phyloP scores from a whole-genome alignment of 2,888 invertebrate species.

The Hydropsyche betteni region DNA sequence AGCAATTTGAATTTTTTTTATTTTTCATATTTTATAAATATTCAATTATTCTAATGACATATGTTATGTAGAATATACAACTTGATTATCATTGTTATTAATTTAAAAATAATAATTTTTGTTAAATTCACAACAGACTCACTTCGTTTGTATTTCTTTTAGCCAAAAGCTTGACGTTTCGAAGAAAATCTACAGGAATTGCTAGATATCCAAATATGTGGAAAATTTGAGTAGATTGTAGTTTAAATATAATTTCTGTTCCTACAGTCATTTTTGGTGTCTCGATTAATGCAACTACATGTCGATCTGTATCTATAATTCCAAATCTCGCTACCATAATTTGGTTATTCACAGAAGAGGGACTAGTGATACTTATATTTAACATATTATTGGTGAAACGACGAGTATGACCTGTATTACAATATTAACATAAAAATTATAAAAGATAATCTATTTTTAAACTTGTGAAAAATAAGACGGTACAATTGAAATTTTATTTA shows the following conservation, averaged over 20 bases:
- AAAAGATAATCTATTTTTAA: too few relatives aligned
- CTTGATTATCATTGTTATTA: background rate
- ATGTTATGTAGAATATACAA: background rate
- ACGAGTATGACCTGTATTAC: constrained; percentile 70
- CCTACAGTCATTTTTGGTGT: constrained; percentile 77
- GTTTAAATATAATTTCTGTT: constrained; percentile 71
- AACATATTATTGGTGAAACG: constrained; percentile 80
- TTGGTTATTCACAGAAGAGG: constrained; percentile 70
- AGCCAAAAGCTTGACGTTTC: constrained; percentile 72
- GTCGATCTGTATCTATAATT: constrained; percentile 74
- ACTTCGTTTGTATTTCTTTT: constrained; percentile 75
- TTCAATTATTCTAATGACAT: background rate
- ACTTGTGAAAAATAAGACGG: too few relatives aligned
- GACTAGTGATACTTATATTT: constrained; percentile 78
- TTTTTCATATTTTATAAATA: constrained; percentile 10
- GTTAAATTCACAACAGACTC: constrained; percentile 53
- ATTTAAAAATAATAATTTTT: background rate
- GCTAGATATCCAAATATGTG: constrained; percentile 78
- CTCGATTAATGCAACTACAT: constrained; percentile 77
- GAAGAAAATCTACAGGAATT: constrained; percentile 76
- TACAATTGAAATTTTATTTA: too few relatives aligned
- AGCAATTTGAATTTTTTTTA: constrained; percentile 33
- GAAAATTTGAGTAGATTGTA: constrained; percentile 73
- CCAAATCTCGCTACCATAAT: constrained; percentile 75
- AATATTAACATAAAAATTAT: constrained; percentile 15